A percentile compares a stretch with the other conserved stretches of the same genome.
Conservation (phyloP, 1,140 invertebrate genomes). For the Cydia strobilella region DNA sequence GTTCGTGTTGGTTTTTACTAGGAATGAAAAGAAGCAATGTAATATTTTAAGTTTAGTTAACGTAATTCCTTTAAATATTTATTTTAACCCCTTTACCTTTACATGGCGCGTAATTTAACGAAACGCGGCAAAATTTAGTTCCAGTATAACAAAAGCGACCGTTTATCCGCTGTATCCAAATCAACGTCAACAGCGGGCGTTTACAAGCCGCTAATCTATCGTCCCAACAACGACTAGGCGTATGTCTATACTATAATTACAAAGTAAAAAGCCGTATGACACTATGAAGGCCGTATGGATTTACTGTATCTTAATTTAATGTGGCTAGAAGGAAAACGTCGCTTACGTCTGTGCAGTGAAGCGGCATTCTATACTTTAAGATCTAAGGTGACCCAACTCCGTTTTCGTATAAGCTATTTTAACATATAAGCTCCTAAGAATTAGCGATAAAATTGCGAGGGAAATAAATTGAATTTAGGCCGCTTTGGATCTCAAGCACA, state of each 20-base stretch:
- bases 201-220: conserved; percentile 6
- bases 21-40: too few species aligned
- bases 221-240: background rate
- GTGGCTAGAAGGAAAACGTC: background rate
- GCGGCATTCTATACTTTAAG: background rate
- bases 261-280: background rate
- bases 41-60: too few species aligned
- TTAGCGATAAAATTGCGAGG: background rate
- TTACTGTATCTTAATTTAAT: background rate
- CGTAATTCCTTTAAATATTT: too few species aligned
- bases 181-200: background rate
- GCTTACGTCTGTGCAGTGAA: background rate
- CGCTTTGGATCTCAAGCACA: background rate
- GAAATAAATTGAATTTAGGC: background rate
- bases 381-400: background rate
- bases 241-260: background rate
- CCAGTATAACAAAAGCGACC: background rate
- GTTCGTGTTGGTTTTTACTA: too few species aligned
- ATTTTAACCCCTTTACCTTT: too few species aligned
- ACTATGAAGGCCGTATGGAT: background rate
- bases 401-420: background rate
- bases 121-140: background rate
- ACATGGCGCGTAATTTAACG: background rate
- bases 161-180: background rate
- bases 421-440: background rate